A percentile compares a stretch with the other conserved stretches of the same genome.
Evolutionary conservation across 2,888 invertebrate genomes (phyloP).

Genomic region (Agrenia bidenticulata): DNA sequence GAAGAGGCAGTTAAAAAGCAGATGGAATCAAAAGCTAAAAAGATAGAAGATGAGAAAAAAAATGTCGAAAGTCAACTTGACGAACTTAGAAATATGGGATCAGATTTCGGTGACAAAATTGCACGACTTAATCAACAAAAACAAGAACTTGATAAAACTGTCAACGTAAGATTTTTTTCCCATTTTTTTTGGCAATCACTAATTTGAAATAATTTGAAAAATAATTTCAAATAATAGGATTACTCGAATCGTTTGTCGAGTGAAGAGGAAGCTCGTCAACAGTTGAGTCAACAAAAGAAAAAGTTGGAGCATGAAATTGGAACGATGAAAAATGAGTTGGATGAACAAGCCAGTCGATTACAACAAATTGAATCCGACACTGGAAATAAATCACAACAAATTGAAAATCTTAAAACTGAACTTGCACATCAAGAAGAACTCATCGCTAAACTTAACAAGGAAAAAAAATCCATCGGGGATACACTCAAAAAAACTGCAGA

Average conservation of each 20-base stretch:
- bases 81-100: slow-evolving; percentile 29
- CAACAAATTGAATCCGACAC: slow-evolving; percentile 96
- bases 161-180: slow-evolving; percentile 21
- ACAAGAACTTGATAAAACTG: slow-evolving; percentile 34
- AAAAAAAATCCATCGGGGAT: slow-evolving; percentile 97
- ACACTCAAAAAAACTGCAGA: slow-evolving; percentile 87
- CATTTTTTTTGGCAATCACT: not conserved
- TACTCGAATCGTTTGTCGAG: slow-evolving; percentile 59
- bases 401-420: slow-evolving; percentile 96
- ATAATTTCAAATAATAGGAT: slow-evolving; percentile 55
- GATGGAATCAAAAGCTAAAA: slow-evolving; percentile 24
- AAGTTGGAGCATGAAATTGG: slow-evolving; percentile 92
- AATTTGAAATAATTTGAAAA: not conserved
- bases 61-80: slow-evolving; percentile 33
- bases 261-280: slow-evolving; percentile 42
- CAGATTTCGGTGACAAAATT: slow-evolving; percentile 36
- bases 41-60: slow-evolving; percentile 28
- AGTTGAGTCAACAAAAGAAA: slow-evolving; percentile 91
- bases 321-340: slow-evolving; percentile 94
- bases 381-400: slow-evolving; percentile 96
- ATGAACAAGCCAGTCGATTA: slow-evolving; percentile 88
- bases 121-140: slow-evolving; percentile 25
- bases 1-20: slow-evolving; percentile 26
- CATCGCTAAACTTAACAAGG: slow-evolving; percentile 98
- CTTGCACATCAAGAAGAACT: slow-evolving; percentile 99